phyloP scores from a whole-genome alignment of 2,113 vertebrate species.

The Saguinus imperator region DNA sequence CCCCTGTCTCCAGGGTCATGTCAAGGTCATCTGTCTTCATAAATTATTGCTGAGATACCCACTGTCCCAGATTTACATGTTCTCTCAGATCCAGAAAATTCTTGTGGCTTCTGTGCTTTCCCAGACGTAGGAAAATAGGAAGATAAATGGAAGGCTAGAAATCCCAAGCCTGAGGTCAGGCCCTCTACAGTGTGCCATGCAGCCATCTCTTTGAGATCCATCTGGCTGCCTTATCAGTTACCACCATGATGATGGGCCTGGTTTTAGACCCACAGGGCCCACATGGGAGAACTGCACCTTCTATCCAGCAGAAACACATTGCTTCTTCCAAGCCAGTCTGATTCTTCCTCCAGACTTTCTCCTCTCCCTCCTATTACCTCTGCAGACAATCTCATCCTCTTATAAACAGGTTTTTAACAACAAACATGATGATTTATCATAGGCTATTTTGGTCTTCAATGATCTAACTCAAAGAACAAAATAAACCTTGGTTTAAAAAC shows the following conservation, averaged over 20 bases:
- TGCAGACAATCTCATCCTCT: constrained; percentile 8
- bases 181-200: background rate
- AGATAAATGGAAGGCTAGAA: background rate
- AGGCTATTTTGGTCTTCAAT: constrained; percentile 38
- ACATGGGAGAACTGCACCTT: background rate
- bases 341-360: constrained; percentile 13
- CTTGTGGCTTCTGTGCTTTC: background rate
- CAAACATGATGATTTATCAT: background rate
- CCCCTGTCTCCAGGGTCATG: constrained; percentile 3
- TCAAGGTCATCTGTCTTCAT: constrained; percentile 47
- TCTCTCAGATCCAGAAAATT: background rate
- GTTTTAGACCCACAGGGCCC: background rate
- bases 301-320: background rate
- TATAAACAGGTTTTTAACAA: background rate
- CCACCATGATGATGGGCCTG: background rate
- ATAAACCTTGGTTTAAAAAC: constrained; percentile 38
- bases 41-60: background rate
- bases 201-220: background rate
- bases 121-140: background rate
- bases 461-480: constrained; percentile 46
- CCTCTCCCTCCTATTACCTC: background rate
- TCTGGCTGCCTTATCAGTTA: background rate
- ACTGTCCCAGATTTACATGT: background rate
- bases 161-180: background rate
- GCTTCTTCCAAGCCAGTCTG: background rate